Percentiles rank a stretch among this genome's conserved stretches.
Conservation (phyloP, 2,888 invertebrate species). For the Drosophila putrida region DNA sequence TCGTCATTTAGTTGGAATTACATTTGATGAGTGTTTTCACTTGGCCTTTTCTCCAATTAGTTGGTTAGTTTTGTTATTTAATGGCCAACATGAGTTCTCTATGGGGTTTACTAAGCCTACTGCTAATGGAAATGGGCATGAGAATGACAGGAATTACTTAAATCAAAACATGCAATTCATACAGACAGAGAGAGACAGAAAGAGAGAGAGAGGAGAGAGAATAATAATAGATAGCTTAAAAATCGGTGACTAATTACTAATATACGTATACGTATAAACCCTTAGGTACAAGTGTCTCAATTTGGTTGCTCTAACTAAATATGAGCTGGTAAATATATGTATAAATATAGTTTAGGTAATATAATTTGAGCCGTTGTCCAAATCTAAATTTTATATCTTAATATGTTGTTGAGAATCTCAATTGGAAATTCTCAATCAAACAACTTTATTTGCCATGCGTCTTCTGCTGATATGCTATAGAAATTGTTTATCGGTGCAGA, state of each 20-base stretch:
- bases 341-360: neutral
- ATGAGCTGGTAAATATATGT: neutral
- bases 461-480: neutral
- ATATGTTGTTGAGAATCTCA: neutral
- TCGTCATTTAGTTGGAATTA: slow-evolving; percentile 62
- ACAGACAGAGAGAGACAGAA: neutral
- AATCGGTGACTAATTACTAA: neutral
- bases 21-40: slow-evolving; percentile 65
- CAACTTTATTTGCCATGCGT: slow-evolving; percentile 5
- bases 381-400: neutral
- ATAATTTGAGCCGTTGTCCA: neutral
- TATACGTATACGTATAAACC: too few relatives aligned
- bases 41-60: slow-evolving; percentile 63
- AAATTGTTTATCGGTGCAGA: slow-evolving; percentile 1
- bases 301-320: neutral
- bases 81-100: slow-evolving; percentile 22
- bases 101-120: slow-evolving; percentile 3
- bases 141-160: slow-evolving; percentile 7
- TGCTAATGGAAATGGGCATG: slow-evolving; percentile 10
- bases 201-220: neutral
- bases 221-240: too few relatives aligned
- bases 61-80: slow-evolving; percentile 35
- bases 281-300: too few relatives aligned
- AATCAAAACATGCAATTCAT: slow-evolving; percentile 7
- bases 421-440: neutral